Evolutionary conservation across 2,113 vertebrate species (phyloP), one percentile per base, ranked within the genome.

Genomic region (Vulpes vulpes): DNA sequence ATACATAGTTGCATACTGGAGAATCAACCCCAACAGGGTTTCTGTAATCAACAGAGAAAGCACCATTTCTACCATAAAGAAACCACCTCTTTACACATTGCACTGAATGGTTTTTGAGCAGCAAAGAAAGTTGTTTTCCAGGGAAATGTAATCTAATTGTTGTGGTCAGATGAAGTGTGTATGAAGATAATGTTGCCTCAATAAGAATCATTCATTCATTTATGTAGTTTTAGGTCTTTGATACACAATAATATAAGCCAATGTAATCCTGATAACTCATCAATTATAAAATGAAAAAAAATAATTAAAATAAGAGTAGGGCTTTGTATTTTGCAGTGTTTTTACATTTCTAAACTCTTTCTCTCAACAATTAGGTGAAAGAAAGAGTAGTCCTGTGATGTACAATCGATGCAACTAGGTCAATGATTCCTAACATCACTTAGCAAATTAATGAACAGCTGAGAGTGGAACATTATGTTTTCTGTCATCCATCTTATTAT

Each of bases 401-500:
- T 8, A 55, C n/a, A 49, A 19, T 49, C 62, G 55, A 62, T 15
- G 9, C 22, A 49, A 3, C 55, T 79, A 81, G 8, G 10, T 62
- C 87, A 90, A 80, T 30, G n/a, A 23, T 30, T 85, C 30, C 71
- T 71, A 14, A 51, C 4, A 14, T 38, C 16, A 51, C 9, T 78
- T 51, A 94, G 20, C 22, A 93, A 76, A 62, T 86, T 30, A 76
- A 83, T 84, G 79, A 94, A 78, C 87, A 60, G 8, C 59, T 76
- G 11, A 57, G 3, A 78, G 5, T 38, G 10, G 14, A 91, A 43
- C 16, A 60, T 14, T 38, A 6, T 57, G 3, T 57, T 65, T 62
- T 62, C 67, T 86, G 8, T 38, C 59, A 30, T 64, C 5, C 0
- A 25, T 87, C 1, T 74, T 74, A 51, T 55, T 69, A 23, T 78